Evolutionary conservation across 2,797 vertebrate species (phyloP).

Genomic region (Falco naumanni): DNA sequence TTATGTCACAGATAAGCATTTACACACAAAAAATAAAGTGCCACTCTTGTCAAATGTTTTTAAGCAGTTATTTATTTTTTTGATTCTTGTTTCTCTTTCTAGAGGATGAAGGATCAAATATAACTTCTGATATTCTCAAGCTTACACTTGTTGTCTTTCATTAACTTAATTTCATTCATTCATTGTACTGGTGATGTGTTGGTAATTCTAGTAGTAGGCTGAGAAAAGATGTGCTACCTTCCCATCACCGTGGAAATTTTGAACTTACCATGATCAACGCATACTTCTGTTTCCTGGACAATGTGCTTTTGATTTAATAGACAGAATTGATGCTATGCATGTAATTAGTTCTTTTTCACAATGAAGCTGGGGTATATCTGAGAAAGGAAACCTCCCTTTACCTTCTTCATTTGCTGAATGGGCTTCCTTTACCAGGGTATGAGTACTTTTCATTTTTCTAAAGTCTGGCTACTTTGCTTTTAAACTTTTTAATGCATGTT

Average conservation of each 20-base stretch:
- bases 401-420: neutral
- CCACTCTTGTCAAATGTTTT: neutral
- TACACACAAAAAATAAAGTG: neutral
- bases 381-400: neutral
- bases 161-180: neutral
- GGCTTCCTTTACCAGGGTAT: neutral
- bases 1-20: neutral
- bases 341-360: neutral
- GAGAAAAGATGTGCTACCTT: neutral
- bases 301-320: neutral
- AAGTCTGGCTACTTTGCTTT: neutral
- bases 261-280: neutral
- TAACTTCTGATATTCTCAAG: neutral
- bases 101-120: neutral
- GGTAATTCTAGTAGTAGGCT: rapidly evolving
- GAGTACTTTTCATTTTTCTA: neutral
- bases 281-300: neutral
- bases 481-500: neutral
- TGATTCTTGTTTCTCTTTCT: neutral
- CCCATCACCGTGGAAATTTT: neutral
- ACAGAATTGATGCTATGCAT: neutral
- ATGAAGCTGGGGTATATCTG: neutral
- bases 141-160: neutral
- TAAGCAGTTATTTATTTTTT: neutral
- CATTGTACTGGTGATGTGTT: neutral